Evolutionary conservation across 2,797 vertebrate genomes (phyloP), one percentile per base, ranked within the genome.

Genomic region (Morus bassanus): DNA sequence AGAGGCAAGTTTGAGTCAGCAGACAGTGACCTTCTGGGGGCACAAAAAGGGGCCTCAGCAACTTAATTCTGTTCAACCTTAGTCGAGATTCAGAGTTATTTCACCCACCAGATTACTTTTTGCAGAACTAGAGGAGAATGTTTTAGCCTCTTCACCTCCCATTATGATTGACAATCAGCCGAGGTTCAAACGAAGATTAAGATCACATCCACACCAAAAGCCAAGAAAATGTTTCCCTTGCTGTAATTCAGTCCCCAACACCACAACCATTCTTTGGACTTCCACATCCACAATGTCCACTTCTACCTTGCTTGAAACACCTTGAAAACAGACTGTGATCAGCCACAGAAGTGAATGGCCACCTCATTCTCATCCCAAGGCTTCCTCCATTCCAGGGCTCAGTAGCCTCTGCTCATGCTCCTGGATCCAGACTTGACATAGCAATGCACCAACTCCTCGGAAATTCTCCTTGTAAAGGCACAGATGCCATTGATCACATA

Each of bases 71-170:
- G 41, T 59, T 91, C 33, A 70, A 23, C 53, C 63, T 43, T 11
- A 82, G 63, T 21, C 0, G 0, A 70, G 86, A 89, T 59, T 68
- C 86, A 51, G 68, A 88, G 72, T 93, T 93, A 92, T 85, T 94
- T 95, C 86, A 84, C 68, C 35, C 35, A 57, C 33, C 83, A 92
- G 90, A 95, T 96, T 75, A 93, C 86, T 91, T 92, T 89, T 68
- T 79, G 57, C 72, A 85, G 90, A 91, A 78, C n/a, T 53, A 37
- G 19, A 75, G 64, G 8, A 93, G 72, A 89, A 91, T 60, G 48
- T 53, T 85, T 96, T 89, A 88, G 78, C 91, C 95, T 96, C 53
- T 77, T 94, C 89, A 95, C 72, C 93, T 94, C 64, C 82, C 2
- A 6, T 64, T 82, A 82, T n/a, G 79, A 96, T 1, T 92, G 91